phyloP scores from a whole-genome alignment of 2,888 invertebrate genomes.

The Lasioglossum lativentre region DNA sequence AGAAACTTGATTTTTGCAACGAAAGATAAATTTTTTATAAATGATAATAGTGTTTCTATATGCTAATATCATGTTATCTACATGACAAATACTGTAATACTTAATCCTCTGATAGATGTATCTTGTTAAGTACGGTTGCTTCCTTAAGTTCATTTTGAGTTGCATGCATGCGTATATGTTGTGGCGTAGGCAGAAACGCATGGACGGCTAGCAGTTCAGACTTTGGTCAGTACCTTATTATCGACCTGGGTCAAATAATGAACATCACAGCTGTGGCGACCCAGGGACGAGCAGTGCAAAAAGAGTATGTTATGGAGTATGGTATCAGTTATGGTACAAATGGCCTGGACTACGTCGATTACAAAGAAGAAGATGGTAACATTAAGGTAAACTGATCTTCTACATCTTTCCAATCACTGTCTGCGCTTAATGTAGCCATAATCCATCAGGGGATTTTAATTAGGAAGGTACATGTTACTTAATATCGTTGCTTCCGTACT shows the following conservation, averaged over 20 bases:
- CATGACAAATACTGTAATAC: constrained; percentile 27
- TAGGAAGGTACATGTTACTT: constrained; percentile 37
- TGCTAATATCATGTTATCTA: constrained; percentile 19
- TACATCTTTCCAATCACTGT: constrained; percentile 38
- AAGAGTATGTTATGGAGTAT: constrained; percentile 97
- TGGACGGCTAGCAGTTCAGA: constrained; percentile 97
- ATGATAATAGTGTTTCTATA: constrained; percentile 1
- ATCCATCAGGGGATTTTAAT: constrained; percentile 33
- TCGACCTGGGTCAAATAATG: constrained; percentile 95
- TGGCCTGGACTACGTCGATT: constrained; percentile 94
- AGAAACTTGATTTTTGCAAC: background rate
- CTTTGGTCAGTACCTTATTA: constrained; percentile 95
- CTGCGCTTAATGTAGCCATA: constrained; percentile 40
- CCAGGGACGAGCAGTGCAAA: constrained; percentile 95
- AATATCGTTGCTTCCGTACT: constrained; percentile 17
- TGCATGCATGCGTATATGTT: constrained; percentile 83
- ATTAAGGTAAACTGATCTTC: constrained; percentile 89
- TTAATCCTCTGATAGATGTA: constrained; percentile 40
- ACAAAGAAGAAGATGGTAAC: constrained; percentile 95
- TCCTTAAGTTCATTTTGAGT: constrained; percentile 77
- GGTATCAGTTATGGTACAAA: constrained; percentile 96
- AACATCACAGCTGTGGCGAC: constrained; percentile 95
- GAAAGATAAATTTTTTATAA: constrained; percentile 5
- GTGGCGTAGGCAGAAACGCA: constrained; percentile 92
- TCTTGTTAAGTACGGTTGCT: constrained; percentile 59